Evolutionary conservation across 2,888 invertebrate genomes (phyloP).

Genomic region (Euphydryas editha): DNA sequence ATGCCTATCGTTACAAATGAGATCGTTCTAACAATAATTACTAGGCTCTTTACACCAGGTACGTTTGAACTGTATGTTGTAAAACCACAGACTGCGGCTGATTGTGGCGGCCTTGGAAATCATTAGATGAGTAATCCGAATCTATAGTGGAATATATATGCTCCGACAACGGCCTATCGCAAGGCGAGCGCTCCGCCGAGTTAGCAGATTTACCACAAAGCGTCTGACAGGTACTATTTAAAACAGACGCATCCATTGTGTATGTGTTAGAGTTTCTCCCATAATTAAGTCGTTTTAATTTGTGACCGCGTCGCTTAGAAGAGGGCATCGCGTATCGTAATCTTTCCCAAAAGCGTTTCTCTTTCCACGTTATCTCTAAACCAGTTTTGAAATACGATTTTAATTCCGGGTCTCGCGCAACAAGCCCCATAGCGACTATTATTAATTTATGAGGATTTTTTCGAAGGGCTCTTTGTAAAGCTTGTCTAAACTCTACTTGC

Average conservation of each 20-base stretch:
- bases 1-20: conserved; percentile 69
- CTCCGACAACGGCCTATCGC: conserved; percentile 91
- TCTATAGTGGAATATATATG: conserved; percentile 96
- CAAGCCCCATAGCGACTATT: conserved; percentile 90
- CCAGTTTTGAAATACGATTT: conserved; percentile 94
- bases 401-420: conserved; percentile 93
- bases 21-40: conserved; percentile 60
- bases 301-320: conserved; percentile 85
- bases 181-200: conserved; percentile 84
- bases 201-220: conserved; percentile 81
- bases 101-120: conserved; percentile 70
- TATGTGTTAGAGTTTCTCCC: conserved; percentile 93
- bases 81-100: conserved; percentile 76
- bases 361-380: conserved; percentile 93
- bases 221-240: conserved; percentile 85
- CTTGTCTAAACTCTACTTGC: conserved; percentile 94
- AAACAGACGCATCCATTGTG: conserved; percentile 88
- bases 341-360: conserved; percentile 97
- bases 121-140: conserved; percentile 91
- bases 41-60: conserved; percentile 70
- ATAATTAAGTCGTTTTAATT: conserved; percentile 85
- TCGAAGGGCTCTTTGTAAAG: conserved; percentile 93
- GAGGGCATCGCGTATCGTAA: conserved; percentile 95
- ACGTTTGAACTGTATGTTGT: conserved; percentile 80
- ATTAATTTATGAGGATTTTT: conserved; percentile 94